phyloP scores from a whole-genome alignment of 2,888 invertebrate genomes.

The Drosophila longiperda region DNA sequence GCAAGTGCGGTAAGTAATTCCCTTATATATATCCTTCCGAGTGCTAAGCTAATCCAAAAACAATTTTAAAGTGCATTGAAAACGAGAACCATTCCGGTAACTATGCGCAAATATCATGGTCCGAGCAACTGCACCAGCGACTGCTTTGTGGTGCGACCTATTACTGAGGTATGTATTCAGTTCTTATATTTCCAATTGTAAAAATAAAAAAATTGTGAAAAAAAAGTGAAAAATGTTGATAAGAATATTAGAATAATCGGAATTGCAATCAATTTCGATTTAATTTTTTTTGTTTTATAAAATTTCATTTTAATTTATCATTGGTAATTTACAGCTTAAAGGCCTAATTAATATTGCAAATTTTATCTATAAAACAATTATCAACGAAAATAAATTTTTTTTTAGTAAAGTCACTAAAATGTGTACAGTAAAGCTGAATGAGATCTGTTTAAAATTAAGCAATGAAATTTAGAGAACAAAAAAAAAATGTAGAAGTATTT shows the following conservation, averaged over 20 bases:
- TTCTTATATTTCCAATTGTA: not conserved
- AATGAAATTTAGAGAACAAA: not conserved
- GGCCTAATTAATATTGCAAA: not conserved
- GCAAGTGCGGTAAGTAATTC: conserved; percentile 77
- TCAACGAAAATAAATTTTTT: not conserved
- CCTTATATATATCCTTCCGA: not conserved
- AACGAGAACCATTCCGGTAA: conserved; percentile 74
- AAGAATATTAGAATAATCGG: not conserved
- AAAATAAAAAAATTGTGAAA: not conserved
- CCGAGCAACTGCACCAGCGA: conserved; percentile 62
- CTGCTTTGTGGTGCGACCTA: conserved; percentile 73
- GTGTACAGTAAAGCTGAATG: not conserved
- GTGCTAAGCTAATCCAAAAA: not conserved
- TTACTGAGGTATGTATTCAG: conserved; percentile 69
- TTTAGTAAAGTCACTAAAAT: not conserved
- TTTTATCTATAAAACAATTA: not conserved
- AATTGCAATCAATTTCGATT: not conserved
- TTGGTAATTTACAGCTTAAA: not conserved
- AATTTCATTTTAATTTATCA: not conserved
- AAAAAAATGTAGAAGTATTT: not conserved
- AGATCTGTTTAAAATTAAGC: not conserved
- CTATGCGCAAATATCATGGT: conserved; percentile 75
- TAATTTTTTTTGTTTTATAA: too few species aligned
- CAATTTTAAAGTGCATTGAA: conserved; percentile 68
- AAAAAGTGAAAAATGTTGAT: too few species aligned